Base-by-base conservation (phyloP, 2,888 invertebrate species). In the Apodemia duryi region DNA sequence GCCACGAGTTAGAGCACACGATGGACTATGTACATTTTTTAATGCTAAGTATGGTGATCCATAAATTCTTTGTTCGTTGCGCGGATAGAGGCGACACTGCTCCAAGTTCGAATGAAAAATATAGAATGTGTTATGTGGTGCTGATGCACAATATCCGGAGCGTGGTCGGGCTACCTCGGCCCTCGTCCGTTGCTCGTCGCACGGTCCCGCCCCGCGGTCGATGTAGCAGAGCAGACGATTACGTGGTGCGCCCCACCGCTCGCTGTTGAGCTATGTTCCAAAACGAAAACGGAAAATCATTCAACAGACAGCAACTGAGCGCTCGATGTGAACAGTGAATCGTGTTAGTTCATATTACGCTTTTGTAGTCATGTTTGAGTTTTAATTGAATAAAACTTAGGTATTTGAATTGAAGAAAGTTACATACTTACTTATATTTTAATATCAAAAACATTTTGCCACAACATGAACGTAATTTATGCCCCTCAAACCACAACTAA, bases 1-100 rank as follows among this genome's bases (percentile, higher is more conserved):
- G 60, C 35, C 60, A 60, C 60, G 35, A 11, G 32, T 35, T 60
- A 29, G 29, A 57, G 13, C 60, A 60, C 60, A 60, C 60, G 60
- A 6, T 35, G 60, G 35, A 57, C 32, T 60, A 35, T 60, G 60
- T 60, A 60, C n/a, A 60, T 60, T 35, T 60, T 35, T 7, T 5
- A 35, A 60, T 6, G 35, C 35, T 32, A 57, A 7, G 32, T 13
- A 60, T 35, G 35, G 6, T 6, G 35, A 35, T 2, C 13, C 54
- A 2, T 43, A 11, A n/a, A 51, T 60, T 60, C 60, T 60, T 60
- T 60, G 57, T 60, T 60, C 57, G 57, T 13, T 35, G 32, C 57
- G 32, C 57, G 32, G 13, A 60, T 7, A 35, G 6, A 60, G 32
- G 13, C 32, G 57, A 13, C 6, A 60, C 57, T 35, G 32, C 13